Evolutionary conservation across 2,113 vertebrate species (phyloP).

Genomic region (Salvator merianae): DNA sequence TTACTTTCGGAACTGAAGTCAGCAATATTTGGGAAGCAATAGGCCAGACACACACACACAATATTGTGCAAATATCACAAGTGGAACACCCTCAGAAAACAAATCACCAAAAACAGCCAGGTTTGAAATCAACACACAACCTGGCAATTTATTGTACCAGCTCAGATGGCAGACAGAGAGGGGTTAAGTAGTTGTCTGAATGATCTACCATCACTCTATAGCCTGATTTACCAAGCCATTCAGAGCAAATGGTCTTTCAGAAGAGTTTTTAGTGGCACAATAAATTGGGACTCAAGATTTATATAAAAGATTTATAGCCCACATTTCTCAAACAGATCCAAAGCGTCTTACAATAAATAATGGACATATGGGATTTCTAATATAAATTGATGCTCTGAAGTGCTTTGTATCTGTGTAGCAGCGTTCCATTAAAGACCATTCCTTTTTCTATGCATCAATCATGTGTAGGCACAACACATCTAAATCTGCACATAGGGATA

Average conservation of each 20-base stretch:
- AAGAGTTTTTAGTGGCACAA: not conserved
- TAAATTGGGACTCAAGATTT: not conserved
- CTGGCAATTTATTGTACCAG: not conserved
- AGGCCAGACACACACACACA: too few relatives aligned
- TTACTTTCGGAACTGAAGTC: too few relatives aligned
- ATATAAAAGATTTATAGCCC: not conserved
- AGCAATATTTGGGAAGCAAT: too few relatives aligned
- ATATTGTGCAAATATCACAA: not conserved
- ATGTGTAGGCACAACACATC: not conserved
- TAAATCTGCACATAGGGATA: too few relatives aligned
- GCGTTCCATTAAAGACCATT: not conserved
- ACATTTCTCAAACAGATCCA: not conserved
- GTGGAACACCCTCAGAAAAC: not conserved
- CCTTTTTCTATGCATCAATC: not conserved
- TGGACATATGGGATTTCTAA: not conserved
- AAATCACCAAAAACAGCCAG: not conserved
- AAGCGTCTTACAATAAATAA: not conserved
- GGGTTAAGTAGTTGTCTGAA: slow-evolving; percentile 2
- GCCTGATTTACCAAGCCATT: slow-evolving; percentile 4
- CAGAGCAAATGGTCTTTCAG: not conserved
- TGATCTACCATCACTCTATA: not conserved
- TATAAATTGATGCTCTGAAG: not conserved
- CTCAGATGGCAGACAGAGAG: not conserved
- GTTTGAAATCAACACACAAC: not conserved
- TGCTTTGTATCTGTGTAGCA: not conserved